Evolutionary conservation across 2,888 invertebrate genomes (phyloP).

Genomic region (Cordilura impudica): DNA sequence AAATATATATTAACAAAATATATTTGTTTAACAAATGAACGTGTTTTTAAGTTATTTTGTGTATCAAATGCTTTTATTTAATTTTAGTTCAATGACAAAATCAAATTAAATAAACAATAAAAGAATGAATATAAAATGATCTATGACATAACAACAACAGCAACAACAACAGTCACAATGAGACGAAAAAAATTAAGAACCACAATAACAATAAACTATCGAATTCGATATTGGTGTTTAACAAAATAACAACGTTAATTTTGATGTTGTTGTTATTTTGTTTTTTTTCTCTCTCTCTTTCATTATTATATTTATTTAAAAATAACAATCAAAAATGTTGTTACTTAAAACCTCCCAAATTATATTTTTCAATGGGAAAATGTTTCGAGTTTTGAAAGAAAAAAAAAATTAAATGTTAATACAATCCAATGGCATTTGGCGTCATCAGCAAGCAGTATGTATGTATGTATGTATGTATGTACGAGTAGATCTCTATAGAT

Average conservation of each 20-base stretch:
- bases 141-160: not conserved
- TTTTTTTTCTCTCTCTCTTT: not conserved
- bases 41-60: constrained; percentile 47
- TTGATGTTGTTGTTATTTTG: not conserved
- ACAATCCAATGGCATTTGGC: constrained; percentile 58
- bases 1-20: constrained; percentile 9
- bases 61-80: not conserved
- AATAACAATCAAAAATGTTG: not conserved
- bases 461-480: not conserved
- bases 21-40: constrained; percentile 44
- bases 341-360: not conserved
- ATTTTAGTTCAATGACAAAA: constrained; percentile 46
- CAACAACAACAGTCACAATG: too few relatives aligned
- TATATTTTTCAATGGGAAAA: not conserved
- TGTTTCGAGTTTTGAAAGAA: too few relatives aligned
- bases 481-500: not conserved
- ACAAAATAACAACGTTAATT: not conserved
- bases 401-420: constrained; percentile 36
- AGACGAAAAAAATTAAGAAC: too few relatives aligned
- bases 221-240: not conserved
- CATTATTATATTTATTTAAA: not conserved
- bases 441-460: constrained; percentile 5
- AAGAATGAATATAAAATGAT: constrained; percentile 40
- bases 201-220: not conserved
- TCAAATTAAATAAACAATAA: constrained; percentile 28